Base-by-base conservation (phyloP, 53 echinoderm and acorn worm species). In the Zoroaster sp. region DNA sequence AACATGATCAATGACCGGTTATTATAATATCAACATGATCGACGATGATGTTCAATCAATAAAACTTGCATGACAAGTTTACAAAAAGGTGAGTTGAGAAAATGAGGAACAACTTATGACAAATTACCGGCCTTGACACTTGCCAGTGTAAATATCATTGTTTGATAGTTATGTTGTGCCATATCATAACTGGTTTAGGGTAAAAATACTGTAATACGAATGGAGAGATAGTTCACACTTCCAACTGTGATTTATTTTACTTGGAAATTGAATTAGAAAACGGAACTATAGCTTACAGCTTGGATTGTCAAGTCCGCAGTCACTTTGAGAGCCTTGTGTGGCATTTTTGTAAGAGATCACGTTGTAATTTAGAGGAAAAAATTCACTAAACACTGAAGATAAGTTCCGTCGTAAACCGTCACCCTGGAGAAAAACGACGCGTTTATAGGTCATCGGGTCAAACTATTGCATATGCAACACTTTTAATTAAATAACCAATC, bases 231-330 rank as follows among this genome's bases (percentile, higher is more conserved):
- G 11, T 59, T 8, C 25, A 0, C 10, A 74, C 25, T 40, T 15
- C 14, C 33, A 36, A 59, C 35, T 20, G 38, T 32, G 10, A 12
- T 36, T 46, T 23, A 46, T 39, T 78, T 59, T 18, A 78, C 18
- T 68, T 40, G 54, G 35, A 42, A 33, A 66, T n/a, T 7, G 31
- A 44, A 81, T 30, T 4, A 4, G 13, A 4, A 54, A 9, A 67
- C 10, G 10, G 21, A 74, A n/a, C 40, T 74, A 25, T 1, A 74
- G 43, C 91, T 91, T 82, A 91, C 91, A 47, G 91, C 91, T 65
- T 91, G 83, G 35, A 86, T 34, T n/a, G 85, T 91, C 66, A 91
- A 54, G 37, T 91, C 91, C 35, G 86, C 91, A 36, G 73, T 46
- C 23, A 86, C 74, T 86, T 75, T 74, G 45, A 91, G 74, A 44